These are phyloP conservation scores for Drosophila neonasuta DNA, from an alignment of 2,888 invertebrate species.

Conservation along the genomic window DNA sequence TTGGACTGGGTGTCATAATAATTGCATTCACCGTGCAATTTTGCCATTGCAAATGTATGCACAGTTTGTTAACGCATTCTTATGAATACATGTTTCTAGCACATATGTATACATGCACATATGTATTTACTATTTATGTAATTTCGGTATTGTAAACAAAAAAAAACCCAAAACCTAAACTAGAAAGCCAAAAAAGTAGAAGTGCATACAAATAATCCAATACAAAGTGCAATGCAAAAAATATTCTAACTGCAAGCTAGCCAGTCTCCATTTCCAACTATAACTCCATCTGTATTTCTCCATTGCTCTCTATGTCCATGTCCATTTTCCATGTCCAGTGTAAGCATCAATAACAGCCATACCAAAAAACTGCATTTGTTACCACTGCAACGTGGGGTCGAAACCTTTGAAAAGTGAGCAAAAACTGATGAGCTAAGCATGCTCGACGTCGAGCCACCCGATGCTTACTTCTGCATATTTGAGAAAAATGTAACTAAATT, in stretches of 20 bases:
- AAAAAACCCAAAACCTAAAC: conserved; percentile 2
- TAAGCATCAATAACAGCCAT: conserved; percentile 30
- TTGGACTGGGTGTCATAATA: conserved; percentile 7
- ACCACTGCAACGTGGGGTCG: conserved; percentile 11
- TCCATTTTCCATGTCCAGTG: conserved; percentile 16
- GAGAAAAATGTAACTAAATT: no score
- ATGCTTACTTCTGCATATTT: neutral
- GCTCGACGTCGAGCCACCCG: neutral
- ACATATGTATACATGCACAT: neutral
- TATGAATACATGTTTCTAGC: conserved; percentile 3
- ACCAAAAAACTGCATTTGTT: conserved; percentile 23
- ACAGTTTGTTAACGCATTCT: conserved; percentile 13
- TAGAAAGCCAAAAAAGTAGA: neutral
- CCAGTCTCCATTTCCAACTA: conserved; percentile 4
- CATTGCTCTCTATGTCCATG: conserved; percentile 11
- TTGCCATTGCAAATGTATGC: conserved; percentile 9
- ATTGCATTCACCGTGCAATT: conserved; percentile 5
- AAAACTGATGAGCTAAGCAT: neutral
- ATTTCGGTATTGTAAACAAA: conserved; percentile 15
- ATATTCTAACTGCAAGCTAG: conserved; percentile 23
- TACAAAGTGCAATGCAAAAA: conserved; percentile 24
- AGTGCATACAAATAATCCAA: conserved; percentile 17
- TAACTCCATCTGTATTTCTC: conserved; percentile 1
- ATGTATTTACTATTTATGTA: conserved; percentile 4
- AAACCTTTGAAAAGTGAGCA: neutral